Base-by-base conservation (phyloP, 2,797 vertebrate species). In the Chelon labrosus region DNA sequence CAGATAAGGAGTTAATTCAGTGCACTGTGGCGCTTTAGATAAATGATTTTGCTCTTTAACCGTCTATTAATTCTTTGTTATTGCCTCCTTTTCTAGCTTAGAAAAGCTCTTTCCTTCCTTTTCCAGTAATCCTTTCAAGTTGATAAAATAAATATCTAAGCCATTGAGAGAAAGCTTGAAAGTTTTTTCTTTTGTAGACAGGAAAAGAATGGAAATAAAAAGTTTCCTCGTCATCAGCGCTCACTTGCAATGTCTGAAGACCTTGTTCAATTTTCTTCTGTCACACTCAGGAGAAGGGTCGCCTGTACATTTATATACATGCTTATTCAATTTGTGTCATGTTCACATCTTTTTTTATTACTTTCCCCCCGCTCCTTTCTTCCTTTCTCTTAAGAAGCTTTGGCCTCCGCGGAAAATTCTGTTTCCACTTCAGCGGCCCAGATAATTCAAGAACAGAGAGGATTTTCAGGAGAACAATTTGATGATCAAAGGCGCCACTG, bases 391-490 rank as follows among this genome's bases (percentile, higher is more conserved):
- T 86, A 84, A 89, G 85, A 84, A 82, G 87, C 88, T 92, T 88
- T 84, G 77, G 81, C 84, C 68, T 72, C 80, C 59, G 54, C 69
- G 55, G 86, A 91, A 87, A 90, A 90, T 90, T 82, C 85, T 77
- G 85, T 91, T 93, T 94, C 89, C 87, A 85, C 91, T 92, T 80
- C 85, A 89, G 86, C 51, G 69, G 87, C 84, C 85, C 84, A 88
- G 90, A 92, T 93, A 90, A 94, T 93, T 89, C 84, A 84, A 85
- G 89, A 91, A 89, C 86, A 86, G 80, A 86, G 85, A 82, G 85
- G 84, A 86, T 91, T 89, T 91, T 90, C 89, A 80, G 87, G 82
- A 92, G 92, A 91, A 91, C 91, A 91, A 91, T 93, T 92, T 93
- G 88, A 91, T 92, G 91, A 92, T 93, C 90, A 92, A 90, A 93